phyloP scores from a whole-genome alignment of 2,797 vertebrate species.

The Sebastes iracundus region DNA sequence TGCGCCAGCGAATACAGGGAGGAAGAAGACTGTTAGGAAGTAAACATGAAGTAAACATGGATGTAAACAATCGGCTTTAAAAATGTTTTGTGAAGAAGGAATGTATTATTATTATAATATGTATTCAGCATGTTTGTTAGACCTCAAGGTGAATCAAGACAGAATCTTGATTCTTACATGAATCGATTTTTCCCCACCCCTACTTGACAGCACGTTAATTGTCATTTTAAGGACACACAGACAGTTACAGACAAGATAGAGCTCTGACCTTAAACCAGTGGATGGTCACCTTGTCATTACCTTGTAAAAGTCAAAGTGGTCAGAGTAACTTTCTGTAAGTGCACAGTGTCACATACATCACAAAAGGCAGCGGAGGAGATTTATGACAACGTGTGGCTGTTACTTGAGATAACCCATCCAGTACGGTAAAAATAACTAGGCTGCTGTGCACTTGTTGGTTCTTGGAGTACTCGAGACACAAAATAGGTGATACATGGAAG shows the following conservation, averaged over 20 bases:
- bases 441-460: conserved; percentile 22
- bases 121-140: neutral
- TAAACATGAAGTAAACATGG: neutral
- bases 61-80: neutral
- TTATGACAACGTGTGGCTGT: conserved; percentile 33
- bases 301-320: conserved; percentile 32
- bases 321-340: conserved; percentile 5
- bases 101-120: neutral
- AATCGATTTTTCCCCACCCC: too few relatives aligned
- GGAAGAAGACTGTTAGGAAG: neutral
- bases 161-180: too few relatives aligned
- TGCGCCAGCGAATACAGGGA: too few relatives aligned
- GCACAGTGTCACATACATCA: conserved; percentile 39
- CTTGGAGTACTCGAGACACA: conserved; percentile 12
- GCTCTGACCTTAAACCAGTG: neutral
- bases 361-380: conserved; percentile 43
- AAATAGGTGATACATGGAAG: conserved; percentile 6
- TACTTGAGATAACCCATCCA: conserved; percentile 49
- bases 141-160: neutral
- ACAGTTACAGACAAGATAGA: neutral
- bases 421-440: conserved; percentile 56
- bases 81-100: neutral
- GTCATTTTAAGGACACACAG: neutral
- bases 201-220: neutral
- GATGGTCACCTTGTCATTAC: conserved; percentile 22